phyloP scores from a whole-genome alignment of 2,113 vertebrate genomes.

The Tor tambroides region DNA sequence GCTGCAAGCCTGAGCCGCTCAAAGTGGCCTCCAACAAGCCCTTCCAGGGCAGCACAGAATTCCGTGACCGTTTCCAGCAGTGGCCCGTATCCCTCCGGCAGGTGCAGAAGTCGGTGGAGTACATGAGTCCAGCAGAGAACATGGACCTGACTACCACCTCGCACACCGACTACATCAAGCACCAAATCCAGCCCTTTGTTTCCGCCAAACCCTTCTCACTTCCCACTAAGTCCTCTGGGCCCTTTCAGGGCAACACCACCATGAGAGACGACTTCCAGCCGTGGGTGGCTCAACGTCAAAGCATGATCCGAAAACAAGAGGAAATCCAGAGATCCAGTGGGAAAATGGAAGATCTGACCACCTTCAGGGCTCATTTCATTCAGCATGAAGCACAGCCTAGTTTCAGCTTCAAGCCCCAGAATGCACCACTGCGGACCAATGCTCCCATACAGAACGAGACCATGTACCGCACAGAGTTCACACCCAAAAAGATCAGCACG shows the following conservation, averaged over 20 bases:
- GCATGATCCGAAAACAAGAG: slow-evolving; percentile 67
- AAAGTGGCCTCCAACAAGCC: slow-evolving; percentile 55
- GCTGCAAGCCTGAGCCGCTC: slow-evolving; percentile 74
- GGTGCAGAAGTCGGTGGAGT: slow-evolving; percentile 64
- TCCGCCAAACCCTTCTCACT: slow-evolving; percentile 71
- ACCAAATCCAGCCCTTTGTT: slow-evolving; percentile 65
- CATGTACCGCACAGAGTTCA: slow-evolving; percentile 76
- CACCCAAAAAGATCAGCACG: slow-evolving; percentile 70
- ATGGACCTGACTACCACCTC: slow-evolving; percentile 79
- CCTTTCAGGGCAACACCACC: slow-evolving; percentile 81
- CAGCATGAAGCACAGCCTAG: slow-evolving; percentile 71
- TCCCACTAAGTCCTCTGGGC: slow-evolving; percentile 57
- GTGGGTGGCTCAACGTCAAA: slow-evolving; percentile 69
- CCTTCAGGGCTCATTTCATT: slow-evolving; percentile 80
- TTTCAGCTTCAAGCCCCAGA: slow-evolving; percentile 76
- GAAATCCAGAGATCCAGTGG: slow-evolving; percentile 74
- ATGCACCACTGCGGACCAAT: slow-evolving; percentile 3
- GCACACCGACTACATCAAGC: slow-evolving; percentile 71
- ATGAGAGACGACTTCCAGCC: slow-evolving; percentile 80
- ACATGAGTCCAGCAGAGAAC: slow-evolving; percentile 69
- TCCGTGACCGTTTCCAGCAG: slow-evolving; percentile 77
- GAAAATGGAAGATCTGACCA: slow-evolving; percentile 80
- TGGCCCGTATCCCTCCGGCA: slow-evolving; percentile 69
- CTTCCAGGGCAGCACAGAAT: slow-evolving; percentile 81
- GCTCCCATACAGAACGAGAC: slow-evolving; percentile 75